Percentiles rank a stretch among this genome's conserved stretches.
Conservation (phyloP, 37 sponge, comb jelly and placozoan species). For the Theonella swinhoei region DNA sequence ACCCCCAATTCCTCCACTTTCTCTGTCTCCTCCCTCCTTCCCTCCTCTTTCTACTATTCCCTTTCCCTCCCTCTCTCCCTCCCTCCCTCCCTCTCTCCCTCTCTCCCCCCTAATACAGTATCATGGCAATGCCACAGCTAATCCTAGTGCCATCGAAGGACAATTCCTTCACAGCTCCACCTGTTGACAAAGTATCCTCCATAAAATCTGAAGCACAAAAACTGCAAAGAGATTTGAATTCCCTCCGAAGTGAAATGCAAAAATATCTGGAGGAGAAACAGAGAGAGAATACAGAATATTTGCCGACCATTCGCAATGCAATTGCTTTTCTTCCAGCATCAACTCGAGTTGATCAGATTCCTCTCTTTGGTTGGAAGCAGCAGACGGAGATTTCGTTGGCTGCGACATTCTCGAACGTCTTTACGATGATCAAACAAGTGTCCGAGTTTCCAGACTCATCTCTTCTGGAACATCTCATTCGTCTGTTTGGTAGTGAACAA, state of each 20-base stretch:
- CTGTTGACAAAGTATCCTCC: neutral
- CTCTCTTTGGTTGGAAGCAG: neutral
- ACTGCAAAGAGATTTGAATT: neutral
- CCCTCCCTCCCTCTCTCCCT: neutral
- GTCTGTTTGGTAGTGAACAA: neutral
- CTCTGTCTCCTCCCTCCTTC: neutral
- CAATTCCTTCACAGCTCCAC: neutral
- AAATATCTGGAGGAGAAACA: neutral
- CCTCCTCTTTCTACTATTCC: too few species aligned
- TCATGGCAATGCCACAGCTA: neutral
- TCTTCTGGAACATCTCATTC: neutral
- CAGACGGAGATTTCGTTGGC: neutral
- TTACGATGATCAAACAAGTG: neutral
- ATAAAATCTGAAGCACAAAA: neutral
- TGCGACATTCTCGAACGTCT: neutral
- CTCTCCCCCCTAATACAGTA: neutral
- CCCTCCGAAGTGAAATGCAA: neutral
- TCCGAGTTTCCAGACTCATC: neutral
- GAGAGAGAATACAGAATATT: neutral
- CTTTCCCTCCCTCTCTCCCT: neutral
- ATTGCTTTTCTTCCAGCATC: neutral
- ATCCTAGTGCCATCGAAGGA: neutral
- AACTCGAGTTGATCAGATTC: neutral
- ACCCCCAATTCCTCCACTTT: neutral
- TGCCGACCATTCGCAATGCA: neutral